Evolutionary conservation across 2,113 vertebrate species (phyloP).

Genomic region (Pogona vitticeps): DNA sequence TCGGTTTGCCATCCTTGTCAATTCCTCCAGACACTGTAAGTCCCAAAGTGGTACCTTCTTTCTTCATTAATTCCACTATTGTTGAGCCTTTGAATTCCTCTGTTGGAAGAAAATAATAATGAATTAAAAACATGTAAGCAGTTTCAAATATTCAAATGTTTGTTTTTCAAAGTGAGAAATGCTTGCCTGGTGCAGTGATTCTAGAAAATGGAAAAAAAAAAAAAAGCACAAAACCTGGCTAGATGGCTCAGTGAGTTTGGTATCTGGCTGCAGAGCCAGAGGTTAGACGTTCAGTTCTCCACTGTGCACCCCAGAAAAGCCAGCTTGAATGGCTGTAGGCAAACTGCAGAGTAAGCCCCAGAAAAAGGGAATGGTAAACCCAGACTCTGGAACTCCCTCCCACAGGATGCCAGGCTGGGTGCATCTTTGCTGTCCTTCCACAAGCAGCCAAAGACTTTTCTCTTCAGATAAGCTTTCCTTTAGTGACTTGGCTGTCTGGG

Average conservation of each 20-base stretch:
- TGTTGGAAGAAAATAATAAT: conserved; percentile 76
- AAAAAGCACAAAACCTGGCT: too few relatives aligned
- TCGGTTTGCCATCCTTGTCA: conserved; percentile 95
- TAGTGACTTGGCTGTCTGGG: neutral
- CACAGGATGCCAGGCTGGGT: too few relatives aligned
- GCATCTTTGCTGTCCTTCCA: too few relatives aligned
- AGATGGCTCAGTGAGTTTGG: neutral
- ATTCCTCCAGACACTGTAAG: conserved; percentile 95
- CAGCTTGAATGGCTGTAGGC: too few relatives aligned
- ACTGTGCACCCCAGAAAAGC: too few relatives aligned
- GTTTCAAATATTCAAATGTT: neutral
- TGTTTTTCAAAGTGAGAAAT: neutral
- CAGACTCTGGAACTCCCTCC: neutral
- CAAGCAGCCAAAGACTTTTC: too few relatives aligned
- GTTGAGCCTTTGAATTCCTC: conserved; percentile 97
- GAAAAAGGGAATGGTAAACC: too few relatives aligned
- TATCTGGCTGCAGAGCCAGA: too few relatives aligned
- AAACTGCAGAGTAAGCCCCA: too few relatives aligned
- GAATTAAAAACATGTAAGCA: conserved; percentile 55
- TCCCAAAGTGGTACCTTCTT: conserved; percentile 96
- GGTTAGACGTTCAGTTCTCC: too few relatives aligned
- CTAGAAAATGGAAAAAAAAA: neutral
- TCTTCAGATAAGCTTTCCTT: too few relatives aligned
- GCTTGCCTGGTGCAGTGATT: neutral
- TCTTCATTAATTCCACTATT: conserved; percentile 97